Evolutionary conservation across 2,797 vertebrate genomes (phyloP).

Genomic region (Eulemur albifrons): DNA sequence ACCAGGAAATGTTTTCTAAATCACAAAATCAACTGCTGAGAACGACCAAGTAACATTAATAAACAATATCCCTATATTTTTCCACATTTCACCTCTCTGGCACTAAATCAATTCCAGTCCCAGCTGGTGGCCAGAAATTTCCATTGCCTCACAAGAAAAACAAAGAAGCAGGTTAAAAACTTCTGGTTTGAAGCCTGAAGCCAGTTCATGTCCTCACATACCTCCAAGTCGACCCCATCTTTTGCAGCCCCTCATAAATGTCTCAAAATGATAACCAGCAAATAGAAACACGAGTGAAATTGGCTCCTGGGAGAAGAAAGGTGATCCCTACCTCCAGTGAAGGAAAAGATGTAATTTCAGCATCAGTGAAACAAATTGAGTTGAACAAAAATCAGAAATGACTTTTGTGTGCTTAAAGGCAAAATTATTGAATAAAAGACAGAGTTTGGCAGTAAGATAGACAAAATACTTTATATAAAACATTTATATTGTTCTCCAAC

Average conservation of each 20-base stretch:
- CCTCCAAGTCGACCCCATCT: not conserved
- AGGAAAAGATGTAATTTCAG: not conserved
- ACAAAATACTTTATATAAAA: not conserved
- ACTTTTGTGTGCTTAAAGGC: not conserved
- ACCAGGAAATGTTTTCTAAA: slow-evolving; percentile 68
- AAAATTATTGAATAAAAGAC: not conserved
- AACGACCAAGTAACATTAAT: slow-evolving; percentile 45
- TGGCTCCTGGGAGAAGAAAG: not conserved
- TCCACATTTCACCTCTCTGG: slow-evolving; percentile 45
- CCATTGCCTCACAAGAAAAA: slow-evolving; percentile 37
- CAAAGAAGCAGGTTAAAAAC: not conserved
- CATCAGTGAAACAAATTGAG: not conserved
- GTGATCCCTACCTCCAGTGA: not conserved
- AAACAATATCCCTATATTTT: slow-evolving; percentile 55
- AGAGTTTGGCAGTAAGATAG: not conserved
- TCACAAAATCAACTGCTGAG: slow-evolving; percentile 47
- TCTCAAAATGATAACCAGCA: not conserved
- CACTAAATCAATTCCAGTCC: slow-evolving; percentile 15
- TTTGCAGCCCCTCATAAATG: not conserved
- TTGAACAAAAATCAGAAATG: not conserved
- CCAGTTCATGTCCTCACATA: not conserved
- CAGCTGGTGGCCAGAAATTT: slow-evolving; percentile 36
- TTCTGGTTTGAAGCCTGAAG: not conserved
- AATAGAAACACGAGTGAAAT: not conserved
- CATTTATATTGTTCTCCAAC: not conserved